These are phyloP conservation scores for Umimayanthus chanpuru DNA, from an alignment of 92 coral and sea anemone genomes.

Conservation along the genomic window DNA sequence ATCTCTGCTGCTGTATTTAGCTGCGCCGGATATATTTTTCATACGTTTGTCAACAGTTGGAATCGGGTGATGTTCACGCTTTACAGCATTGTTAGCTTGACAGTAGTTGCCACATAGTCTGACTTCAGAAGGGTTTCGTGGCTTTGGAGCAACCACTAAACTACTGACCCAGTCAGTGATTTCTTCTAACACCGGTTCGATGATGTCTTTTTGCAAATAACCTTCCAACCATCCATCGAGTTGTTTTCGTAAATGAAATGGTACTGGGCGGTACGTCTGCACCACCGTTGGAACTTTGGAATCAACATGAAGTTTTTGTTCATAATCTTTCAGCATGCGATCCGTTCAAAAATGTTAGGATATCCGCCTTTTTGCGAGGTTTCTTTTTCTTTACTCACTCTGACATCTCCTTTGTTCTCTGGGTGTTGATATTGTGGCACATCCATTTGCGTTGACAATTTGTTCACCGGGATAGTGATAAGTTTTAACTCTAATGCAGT, in stretches of 20 bases:
- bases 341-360: conserved; percentile 43
- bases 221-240: conserved; percentile 47
- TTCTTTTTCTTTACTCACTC: conserved; percentile 38
- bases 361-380: conserved; percentile 22
- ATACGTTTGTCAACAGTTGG: conserved; percentile 56
- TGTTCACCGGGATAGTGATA: conserved; percentile 34
- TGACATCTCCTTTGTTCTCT: conserved; percentile 7
- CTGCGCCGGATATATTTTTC: conserved; percentile 51
- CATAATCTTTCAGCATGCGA: conserved; percentile 36
- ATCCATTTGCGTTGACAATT: conserved; percentile 14
- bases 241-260: conserved; percentile 9
- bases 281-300: conserved; percentile 42
- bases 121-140: conserved; percentile 42
- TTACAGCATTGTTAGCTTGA: conserved; percentile 53
- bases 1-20: conserved; percentile 49
- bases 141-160: conserved; percentile 52
- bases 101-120: conserved; percentile 53
- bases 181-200: conserved; percentile 53
- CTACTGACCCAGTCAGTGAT: conserved; percentile 58
- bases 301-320: conserved; percentile 47
- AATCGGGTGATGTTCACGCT: conserved; percentile 46
- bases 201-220: conserved; percentile 37
- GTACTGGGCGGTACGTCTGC: conserved; percentile 34
- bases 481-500: conserved; percentile 26
- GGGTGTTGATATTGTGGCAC: not conserved